These are phyloP conservation scores for Perizoma flavofasciatum DNA, from an alignment of 2,888 invertebrate genomes.

Conservation along the genomic window DNA sequence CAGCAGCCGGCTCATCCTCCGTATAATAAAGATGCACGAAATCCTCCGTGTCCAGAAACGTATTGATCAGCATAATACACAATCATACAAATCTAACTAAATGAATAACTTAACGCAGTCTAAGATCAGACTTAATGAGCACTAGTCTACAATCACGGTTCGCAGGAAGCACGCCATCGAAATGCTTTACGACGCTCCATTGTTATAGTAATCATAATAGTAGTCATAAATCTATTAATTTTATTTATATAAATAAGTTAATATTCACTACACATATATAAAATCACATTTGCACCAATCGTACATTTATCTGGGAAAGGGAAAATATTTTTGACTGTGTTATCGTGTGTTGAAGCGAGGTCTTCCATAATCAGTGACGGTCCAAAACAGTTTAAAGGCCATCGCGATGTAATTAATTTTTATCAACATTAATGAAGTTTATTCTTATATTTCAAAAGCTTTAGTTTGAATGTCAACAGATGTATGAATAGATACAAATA, in stretches of 20 bases:
- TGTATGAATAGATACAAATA: too few relatives aligned
- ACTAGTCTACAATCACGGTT: conserved; percentile 61
- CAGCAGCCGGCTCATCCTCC: conserved; percentile 73
- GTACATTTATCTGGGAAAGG: conserved; percentile 60
- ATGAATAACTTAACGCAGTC: conserved; percentile 72
- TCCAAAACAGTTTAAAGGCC: conserved; percentile 42
- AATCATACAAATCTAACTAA: conserved; percentile 63
- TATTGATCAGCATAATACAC: conserved; percentile 82
- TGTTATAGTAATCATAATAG: conserved; percentile 50
- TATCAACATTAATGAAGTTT: background rate
- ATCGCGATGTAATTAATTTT: conserved; percentile 7
- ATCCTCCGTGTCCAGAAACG: conserved; percentile 81
- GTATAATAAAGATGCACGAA: conserved; percentile 81
- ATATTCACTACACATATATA: conserved; percentile 70
- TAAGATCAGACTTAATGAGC: conserved; percentile 70
- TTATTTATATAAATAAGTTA: conserved; percentile 58
- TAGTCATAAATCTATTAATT: conserved; percentile 51
- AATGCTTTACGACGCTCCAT: conserved; percentile 73
- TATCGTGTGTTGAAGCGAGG: conserved; percentile 42
- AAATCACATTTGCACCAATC: conserved; percentile 74
- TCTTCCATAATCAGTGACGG: conserved; percentile 41
- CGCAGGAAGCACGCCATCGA: conserved; percentile 70
- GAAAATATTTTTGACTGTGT: conserved; percentile 33
- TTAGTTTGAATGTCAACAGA: too few relatives aligned
- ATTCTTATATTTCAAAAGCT: too few relatives aligned